These are phyloP conservation scores for Trachythela sp. DNA, from an alignment of 64 coral and sea anemone genomes.

Conservation along the genomic window DNA sequence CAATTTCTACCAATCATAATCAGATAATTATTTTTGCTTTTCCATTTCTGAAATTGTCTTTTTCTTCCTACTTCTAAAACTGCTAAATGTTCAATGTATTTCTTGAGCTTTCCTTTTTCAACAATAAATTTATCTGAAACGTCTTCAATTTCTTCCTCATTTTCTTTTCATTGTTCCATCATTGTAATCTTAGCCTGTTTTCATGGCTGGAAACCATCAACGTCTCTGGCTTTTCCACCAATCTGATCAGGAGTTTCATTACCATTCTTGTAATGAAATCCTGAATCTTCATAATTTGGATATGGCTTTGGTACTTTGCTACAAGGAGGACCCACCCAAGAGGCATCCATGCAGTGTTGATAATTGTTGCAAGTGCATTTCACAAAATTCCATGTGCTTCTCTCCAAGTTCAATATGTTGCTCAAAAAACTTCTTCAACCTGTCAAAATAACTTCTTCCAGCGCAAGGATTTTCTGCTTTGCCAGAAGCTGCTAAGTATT, in stretches of 20 bases:
- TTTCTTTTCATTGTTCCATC: not conserved
- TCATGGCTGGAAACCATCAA: slow-evolving; percentile 33
- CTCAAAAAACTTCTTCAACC: not conserved
- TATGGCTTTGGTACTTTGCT: slow-evolving; percentile 23
- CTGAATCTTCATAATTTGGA: not conserved
- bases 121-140: slow-evolving; percentile 40
- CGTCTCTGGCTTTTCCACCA: slow-evolving; percentile 28
- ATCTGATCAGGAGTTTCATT: not conserved
- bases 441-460: slow-evolving; percentile 24
- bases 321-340: slow-evolving; percentile 27
- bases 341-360: slow-evolving; percentile 12
- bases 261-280: slow-evolving; percentile 19
- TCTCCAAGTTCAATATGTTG: slow-evolving; percentile 8
- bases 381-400: slow-evolving; percentile 17
- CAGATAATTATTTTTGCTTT: slow-evolving; percentile 11
- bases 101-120: not conserved
- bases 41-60: slow-evolving; percentile 21
- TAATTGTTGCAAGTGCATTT: slow-evolving; percentile 13
- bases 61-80: slow-evolving; percentile 13
- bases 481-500: not conserved
- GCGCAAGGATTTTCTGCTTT: not conserved
- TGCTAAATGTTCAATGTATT: slow-evolving; percentile 4
- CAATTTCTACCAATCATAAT: slow-evolving; percentile 34
- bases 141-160: slow-evolving; percentile 25
- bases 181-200: slow-evolving; percentile 38